Evolutionary conservation across 2,797 vertebrate species (phyloP).

Genomic region (Anomalospiza imberbis): DNA sequence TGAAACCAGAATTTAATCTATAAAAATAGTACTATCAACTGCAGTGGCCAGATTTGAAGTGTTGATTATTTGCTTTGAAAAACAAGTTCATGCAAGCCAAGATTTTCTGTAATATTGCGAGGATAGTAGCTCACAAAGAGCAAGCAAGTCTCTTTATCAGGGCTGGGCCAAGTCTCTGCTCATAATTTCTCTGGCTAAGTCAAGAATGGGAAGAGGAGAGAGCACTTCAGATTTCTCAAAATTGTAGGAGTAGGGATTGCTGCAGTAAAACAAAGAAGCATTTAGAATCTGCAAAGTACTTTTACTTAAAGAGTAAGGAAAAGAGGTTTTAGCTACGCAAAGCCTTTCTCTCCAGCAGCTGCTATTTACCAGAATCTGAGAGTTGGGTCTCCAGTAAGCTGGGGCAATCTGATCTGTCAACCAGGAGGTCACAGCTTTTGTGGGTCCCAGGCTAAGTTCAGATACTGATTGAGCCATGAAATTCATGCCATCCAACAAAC

Average conservation of each 20-base stretch:
- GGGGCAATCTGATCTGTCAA: constrained; percentile 97
- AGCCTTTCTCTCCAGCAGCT: background rate
- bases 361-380: constrained; percentile 88
- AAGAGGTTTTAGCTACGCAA: background rate
- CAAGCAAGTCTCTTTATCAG: background rate
- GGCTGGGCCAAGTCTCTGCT: background rate
- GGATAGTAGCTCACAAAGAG: background rate
- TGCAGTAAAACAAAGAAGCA: background rate
- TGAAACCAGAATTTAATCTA: background rate
- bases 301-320: background rate
- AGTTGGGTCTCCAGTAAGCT: constrained; percentile 96
- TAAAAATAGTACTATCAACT: background rate
- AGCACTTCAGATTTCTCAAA: background rate
- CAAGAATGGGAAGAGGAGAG: background rate
- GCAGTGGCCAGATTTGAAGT: background rate
- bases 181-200: background rate
- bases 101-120: background rate
- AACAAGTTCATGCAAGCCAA: background rate
- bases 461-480: constrained; percentile 98
- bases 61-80: background rate
- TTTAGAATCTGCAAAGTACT: background rate
- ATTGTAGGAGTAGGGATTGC: background rate
- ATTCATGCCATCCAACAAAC: constrained; percentile 94
- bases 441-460: constrained; percentile 95
- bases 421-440: constrained; percentile 97